Conservation (phyloP, 2,888 invertebrate genomes). For the Hecatera dysodea region DNA sequence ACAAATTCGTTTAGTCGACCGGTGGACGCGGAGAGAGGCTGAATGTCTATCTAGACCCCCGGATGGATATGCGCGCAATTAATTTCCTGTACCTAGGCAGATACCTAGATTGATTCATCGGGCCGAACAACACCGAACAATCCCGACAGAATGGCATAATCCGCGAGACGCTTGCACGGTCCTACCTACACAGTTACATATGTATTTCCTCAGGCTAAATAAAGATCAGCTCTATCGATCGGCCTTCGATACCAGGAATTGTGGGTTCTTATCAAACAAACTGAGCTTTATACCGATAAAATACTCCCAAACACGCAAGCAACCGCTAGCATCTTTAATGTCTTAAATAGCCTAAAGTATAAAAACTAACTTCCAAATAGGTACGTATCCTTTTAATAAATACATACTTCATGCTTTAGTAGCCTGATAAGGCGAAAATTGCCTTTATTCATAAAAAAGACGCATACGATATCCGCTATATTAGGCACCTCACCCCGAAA, state of each 20-base stretch:
- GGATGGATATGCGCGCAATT: not conserved
- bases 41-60: not conserved
- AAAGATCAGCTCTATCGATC: conserved; percentile 11
- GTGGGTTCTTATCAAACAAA: not conserved
- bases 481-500: conserved; percentile 42
- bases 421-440: not conserved
- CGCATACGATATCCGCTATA: conserved; percentile 34
- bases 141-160: not conserved
- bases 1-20: not conserved
- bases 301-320: not conserved
- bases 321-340: not conserved
- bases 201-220: not conserved
- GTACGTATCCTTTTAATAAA: not conserved
- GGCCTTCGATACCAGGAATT: not conserved
- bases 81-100: not conserved
- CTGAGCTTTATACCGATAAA: no score
- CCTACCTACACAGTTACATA: not conserved
- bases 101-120: not conserved
- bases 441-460: not conserved
- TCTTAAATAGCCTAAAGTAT: not conserved
- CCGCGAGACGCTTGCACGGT: conserved; percentile 10
- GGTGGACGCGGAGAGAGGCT: not conserved
- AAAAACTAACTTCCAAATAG: not conserved
- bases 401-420: not conserved
- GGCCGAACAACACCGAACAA: not conserved